Evolutionary conservation across 2,797 vertebrate genomes (phyloP).

Genomic region (Varecia variegata): DNA sequence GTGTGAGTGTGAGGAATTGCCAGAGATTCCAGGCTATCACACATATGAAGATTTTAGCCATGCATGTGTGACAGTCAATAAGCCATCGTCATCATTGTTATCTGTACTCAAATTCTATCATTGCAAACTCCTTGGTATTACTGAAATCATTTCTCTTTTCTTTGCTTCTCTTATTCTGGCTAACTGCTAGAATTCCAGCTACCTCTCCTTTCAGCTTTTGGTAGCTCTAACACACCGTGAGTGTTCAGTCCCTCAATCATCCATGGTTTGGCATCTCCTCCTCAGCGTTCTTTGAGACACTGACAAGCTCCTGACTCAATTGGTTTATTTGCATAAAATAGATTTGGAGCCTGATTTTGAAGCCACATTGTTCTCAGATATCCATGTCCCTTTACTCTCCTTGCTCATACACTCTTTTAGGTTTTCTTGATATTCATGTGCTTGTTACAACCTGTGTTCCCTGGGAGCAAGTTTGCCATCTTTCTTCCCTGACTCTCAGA

Average conservation of each 20-base stretch:
- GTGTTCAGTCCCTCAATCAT: not conserved
- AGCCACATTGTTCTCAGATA: not conserved
- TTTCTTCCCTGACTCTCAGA: not conserved
- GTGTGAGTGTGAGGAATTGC: not conserved
- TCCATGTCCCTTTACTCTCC: not conserved
- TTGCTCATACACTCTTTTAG: not conserved
- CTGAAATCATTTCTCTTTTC: not conserved
- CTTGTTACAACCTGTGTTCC: not conserved
- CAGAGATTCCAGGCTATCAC: not conserved
- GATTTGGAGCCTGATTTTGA: not conserved
- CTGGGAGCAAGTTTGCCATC: too few relatives aligned
- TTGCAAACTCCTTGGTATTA: not conserved
- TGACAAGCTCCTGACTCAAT: not conserved
- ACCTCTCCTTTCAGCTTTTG: not conserved
- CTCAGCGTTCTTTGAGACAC: not conserved
- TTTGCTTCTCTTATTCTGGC: not conserved
- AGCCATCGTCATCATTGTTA: not conserved
- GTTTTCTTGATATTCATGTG: not conserved
- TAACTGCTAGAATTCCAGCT: not conserved
- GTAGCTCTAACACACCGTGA: too few relatives aligned
- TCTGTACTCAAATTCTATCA: not conserved
- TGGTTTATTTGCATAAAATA: not conserved
- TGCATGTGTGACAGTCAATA: fast-evolving
- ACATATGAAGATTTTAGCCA: not conserved
- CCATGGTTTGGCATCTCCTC: not conserved